Conservation (phyloP, 2,113 vertebrate species). For the Oreochromis aureus region DNA sequence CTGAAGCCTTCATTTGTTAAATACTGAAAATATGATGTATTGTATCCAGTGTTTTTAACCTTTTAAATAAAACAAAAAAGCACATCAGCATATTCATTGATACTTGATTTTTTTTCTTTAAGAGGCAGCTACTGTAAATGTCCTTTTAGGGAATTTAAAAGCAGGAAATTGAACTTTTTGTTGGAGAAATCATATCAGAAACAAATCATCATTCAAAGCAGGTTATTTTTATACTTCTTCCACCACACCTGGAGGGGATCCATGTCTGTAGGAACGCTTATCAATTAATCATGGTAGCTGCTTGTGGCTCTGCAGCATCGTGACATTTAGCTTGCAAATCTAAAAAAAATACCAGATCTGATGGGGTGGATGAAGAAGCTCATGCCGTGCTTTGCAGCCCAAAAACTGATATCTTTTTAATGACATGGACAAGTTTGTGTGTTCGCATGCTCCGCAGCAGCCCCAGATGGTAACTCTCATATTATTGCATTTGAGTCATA, state of each 20-base stretch:
- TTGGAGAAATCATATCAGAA: neutral
- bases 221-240: neutral
- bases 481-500: neutral
- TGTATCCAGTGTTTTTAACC: neutral
- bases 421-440: neutral
- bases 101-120: neutral
- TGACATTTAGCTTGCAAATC: conserved; percentile 50
- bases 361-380: neutral
- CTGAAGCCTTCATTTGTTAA: neutral
- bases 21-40: neutral
- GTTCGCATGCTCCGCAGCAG: neutral
- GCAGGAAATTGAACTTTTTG: neutral
- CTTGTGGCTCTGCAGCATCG: conserved; percentile 36
- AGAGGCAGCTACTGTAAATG: neutral
- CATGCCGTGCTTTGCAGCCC: neutral
- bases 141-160: neutral
- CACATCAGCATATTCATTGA: neutral
- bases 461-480: neutral
- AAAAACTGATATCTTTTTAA: neutral
- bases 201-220: neutral
- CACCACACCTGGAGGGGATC: neutral
- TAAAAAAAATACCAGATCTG: neutral
- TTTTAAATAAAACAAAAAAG: neutral
- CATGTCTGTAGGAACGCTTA: conserved; percentile 9
- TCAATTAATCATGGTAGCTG: conserved; percentile 61